Evolutionary conservation across 37 sponge, comb jelly and placozoan genomes (phyloP), one percentile per base, ranked within the genome.

Genomic region (Eunapius fragilis): DNA sequence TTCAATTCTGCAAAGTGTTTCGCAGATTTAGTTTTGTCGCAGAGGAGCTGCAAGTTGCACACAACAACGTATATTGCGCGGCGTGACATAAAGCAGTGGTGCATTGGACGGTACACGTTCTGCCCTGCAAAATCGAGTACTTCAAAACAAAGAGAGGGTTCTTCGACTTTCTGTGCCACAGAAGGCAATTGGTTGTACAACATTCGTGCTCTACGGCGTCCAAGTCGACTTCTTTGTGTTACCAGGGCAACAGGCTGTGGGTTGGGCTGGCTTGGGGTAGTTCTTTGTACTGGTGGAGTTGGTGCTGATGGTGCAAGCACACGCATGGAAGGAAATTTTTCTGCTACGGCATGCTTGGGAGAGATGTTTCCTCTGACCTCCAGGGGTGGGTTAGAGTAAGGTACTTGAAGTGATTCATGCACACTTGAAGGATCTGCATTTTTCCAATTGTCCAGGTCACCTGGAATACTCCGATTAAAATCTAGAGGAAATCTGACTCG

Each of bases 121-220:
- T 92, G 92, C 3, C 92, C 92, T 22, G 92, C 92, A 85, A 92
- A 92, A 72, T 92, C 89, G 13, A 84, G 82, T 13, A 58, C 58
- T 58, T 58, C 19, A 4, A 58, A 19, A 58, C 22, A 13, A 11
- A 58, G 58, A 17, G 17, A 4, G 1, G 58, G 22, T 11, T 58
- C 58, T 13, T 58, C 19, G 1, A 13, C 17, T 17, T 58, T 58
- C 14, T 11, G 7, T 58, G 58, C 58, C 14, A 19, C 22, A 19
- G 58, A 19, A 17, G 22, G 58, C 2, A 19, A 19, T 17, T 58
- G 14, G 1, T 58, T 58, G 58, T 19, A 58, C 14, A 17, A 2
- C 6, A 19, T 58, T 58, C 22, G 58, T 58, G 22, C 7, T 17
- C 17, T 10, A 2, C 17, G 17, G 22, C 58, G 58, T 17, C 58